Evolutionary conservation across 2,113 vertebrate genomes (phyloP), one percentile per base, ranked within the genome.

Genomic region (Hylia prasina): DNA sequence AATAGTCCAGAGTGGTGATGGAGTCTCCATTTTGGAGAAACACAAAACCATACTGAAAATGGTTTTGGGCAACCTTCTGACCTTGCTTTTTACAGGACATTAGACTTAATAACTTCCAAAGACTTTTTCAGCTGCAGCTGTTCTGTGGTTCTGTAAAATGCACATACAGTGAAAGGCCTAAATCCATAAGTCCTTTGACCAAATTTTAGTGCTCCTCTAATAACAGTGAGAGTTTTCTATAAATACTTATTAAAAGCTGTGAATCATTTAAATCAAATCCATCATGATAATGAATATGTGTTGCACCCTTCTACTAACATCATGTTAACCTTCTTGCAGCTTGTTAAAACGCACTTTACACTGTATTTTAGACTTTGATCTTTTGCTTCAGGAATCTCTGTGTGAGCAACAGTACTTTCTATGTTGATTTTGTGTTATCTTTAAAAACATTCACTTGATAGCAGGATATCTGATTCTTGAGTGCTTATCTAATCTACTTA

Each of bases 401-500:
- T 82, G 56, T 51, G 64, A 91, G 33, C 58, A 80, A 66, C 79
- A 45, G 42, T 76, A 35, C 39, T 93, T 91, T 75, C 45, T 73
- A 19, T 5, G 48, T 37, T 87, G 77, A 84, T 90, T 90, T 96
- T 93, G 71, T 87, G 76, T 93, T 95, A 96, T 96, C 94, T 97
- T 84, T 82, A 72, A 87, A 92, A 95, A 90, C 95, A 95, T 84
- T 88, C 89, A n/a, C 80, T 68, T 90, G 90, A 94, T 90, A 90
- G 64, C 80, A 95, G 69, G 80, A 89, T 89, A 96, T 91, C 92
- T 95, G 94, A 96, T 96, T 95, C 90, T 92, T 79, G n/a, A 87
- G 57, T 33, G 40, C 86, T 94, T 95, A 97, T 97, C 94, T 95
- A 96, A 87, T 96, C 96, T 93, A 45, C 84, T 94, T 96, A 66